Base-by-base conservation (phyloP, 2,888 invertebrate genomes). In the Trissolcus brochymenae region DNA sequence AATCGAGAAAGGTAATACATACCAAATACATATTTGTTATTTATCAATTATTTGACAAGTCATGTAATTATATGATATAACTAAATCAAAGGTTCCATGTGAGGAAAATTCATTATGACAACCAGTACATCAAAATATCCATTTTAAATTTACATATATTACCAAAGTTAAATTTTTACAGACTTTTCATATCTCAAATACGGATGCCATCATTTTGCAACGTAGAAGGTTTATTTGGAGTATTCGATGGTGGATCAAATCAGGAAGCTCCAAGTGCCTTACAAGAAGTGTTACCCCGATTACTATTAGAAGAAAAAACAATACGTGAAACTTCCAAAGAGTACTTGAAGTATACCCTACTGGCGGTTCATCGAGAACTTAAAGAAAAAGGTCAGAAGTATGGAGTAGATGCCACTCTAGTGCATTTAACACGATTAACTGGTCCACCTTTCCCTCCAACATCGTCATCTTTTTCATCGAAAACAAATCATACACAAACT, bases 281-380 rank as follows among this genome's bases (percentile, higher is more conserved):
- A 75, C 94, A 94, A 76, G 93, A 94, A 81, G 92, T 93, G 75
- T 92, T 95, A 76, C 96, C 96, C 0, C 93, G 95, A n/a, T 91
- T 96, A 21, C 89, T 96, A 17, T 90, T 95, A 16, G 95, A 96
- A 88, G 95, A 96, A 88, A 91, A 94, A 80, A 94, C 95, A 0
- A 93, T 95, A 3, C 94, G 95, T 86, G 95, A 95, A 88, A 95
- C 95, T 0, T 93, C 94, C 0, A 92, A 92, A 66, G 95, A 96
- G 83, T 96, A 96, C 82, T 92, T 96, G 92, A 96, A 95, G 85
- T 95, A 95, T 86, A 95, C 95, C 0, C 91, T 96, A 79, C 90
- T 96, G 7, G 93, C 95, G 16, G 94, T 95, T 0, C 95, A 95
- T 83, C 92, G 94, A 60, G 94, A 95, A 82, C 88, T 95, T 35